Evolutionary conservation across 2,888 invertebrate genomes (phyloP), one percentile per base, ranked within the genome.

Genomic region (Drosophila subsilvestris): DNA sequence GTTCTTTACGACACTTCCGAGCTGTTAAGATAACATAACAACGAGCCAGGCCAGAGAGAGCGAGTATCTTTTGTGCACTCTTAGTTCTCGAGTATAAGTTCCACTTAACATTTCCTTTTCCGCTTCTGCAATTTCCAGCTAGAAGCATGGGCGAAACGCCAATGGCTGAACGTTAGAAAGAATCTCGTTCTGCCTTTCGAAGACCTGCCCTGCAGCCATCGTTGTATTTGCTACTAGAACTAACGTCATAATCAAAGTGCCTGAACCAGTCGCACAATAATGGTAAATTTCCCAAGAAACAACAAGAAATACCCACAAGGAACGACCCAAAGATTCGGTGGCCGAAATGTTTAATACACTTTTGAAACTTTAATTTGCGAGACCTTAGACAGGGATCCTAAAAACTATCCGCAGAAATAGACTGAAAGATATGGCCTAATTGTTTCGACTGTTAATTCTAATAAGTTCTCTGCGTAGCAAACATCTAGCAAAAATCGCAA

Each of bases 201-300:
- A 10, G 32, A 1, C 14, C 14, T 44, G 49, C 54, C 56, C 57
- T 74, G 75, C 75, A 74, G 62, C 47, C 50, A 68, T 47, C 37
- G 51, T 10, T 27, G 42, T 51, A 45, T 50, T 45, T 32, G 12
- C 14, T 45, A 17, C 49, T 42, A 25, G 32, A 70, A 63, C 54
- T 71, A 58, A 74, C 60, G 61, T 74, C 62, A 74, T 74, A 62
- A 74, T 74, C 75, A 68, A 74, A 74, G 55, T 68, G 69, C 68
- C 62, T 54, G 62, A 68, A 70, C 85, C 71, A 50, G 67, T 68
- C 47, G 49, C 71, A 74, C 87, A 80, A 84, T 82, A 82, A 80
- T 86, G 71, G 73, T 75, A 74, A 75, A 80, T 74, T 65, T 71
- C 74, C 58, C 29, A 29, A 57, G 57, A 0, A 22, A 22, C 22